Evolutionary conservation across 1,140 invertebrate genomes (phyloP).

Genomic region (Berghia stephanieae): DNA sequence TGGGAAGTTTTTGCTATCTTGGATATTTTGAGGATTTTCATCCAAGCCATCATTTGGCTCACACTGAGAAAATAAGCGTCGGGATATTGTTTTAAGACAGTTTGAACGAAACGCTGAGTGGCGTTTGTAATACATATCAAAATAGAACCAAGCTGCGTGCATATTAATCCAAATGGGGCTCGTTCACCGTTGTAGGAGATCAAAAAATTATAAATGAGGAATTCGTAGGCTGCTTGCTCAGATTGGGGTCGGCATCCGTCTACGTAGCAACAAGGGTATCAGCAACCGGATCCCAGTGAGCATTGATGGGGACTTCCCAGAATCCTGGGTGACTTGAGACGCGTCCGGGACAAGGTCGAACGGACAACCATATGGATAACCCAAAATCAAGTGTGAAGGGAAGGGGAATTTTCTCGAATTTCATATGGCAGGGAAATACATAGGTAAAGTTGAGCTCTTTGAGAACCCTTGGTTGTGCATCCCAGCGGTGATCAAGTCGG

Average conservation of each 20-base stretch:
- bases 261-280: slow-evolving; percentile 50
- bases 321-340: slow-evolving; percentile 35
- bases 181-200: slow-evolving; percentile 45
- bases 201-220: slow-evolving; percentile 51
- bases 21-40: too few relatives aligned
- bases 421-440: slow-evolving; percentile 48
- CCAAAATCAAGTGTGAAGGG: slow-evolving; percentile 51
- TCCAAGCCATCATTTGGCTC: slow-evolving; percentile 35
- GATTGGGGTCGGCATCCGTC: slow-evolving; percentile 46
- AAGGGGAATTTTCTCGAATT: slow-evolving; percentile 33
- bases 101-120: slow-evolving; percentile 42
- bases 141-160: slow-evolving; percentile 52
- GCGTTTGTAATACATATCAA: slow-evolving; percentile 33
- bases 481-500: slow-evolving; percentile 49
- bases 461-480: slow-evolving; percentile 44
- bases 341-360: slow-evolving; percentile 40
- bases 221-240: slow-evolving; percentile 45
- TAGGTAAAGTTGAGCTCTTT: slow-evolving; percentile 46
- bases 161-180: slow-evolving; percentile 54
- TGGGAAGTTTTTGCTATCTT: too few relatives aligned
- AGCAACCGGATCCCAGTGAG: slow-evolving; percentile 38
- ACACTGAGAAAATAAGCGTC: slow-evolving; percentile 37
- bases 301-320: slow-evolving; percentile 50
- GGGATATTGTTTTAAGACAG: slow-evolving; percentile 65
- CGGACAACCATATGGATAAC: slow-evolving; percentile 43